Base-by-base conservation (phyloP, 2,797 vertebrate genomes). In the Crenichthys baileyi region DNA sequence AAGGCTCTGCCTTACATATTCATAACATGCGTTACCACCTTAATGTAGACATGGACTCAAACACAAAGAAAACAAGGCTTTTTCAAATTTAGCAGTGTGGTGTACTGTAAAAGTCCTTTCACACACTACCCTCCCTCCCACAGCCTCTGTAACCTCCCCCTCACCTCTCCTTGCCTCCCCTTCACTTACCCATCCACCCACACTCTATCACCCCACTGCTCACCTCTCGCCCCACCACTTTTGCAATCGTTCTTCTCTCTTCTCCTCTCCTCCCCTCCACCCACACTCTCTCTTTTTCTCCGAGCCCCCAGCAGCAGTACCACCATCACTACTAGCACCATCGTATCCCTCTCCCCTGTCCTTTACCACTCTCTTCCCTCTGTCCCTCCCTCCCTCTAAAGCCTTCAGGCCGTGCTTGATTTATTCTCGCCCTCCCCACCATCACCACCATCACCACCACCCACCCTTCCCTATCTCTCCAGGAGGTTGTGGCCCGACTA, bases 401-500 rank as follows among this genome's bases (percentile, higher is more conserved):
- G 90, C 91, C 90, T 92, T 91, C 86, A 92, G 91, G 93, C 93
- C 90, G 88, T 90, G 88, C 93, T 93, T 94, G 92, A 93, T 93
- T 93, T 94, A 93, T 93, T 90, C 91, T 92, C 88, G 91, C 90
- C 91, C 89, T 93, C 93, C 85, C 91, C 89, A 90, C 93, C 88
- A 89, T 81, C 87, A 84, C 79, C 82, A 79, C 85, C 91, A 89
- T 87, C 89, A 83, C 79, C 87, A 85, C 89, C 92, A 87, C 89
- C 93, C 94, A 93, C 86, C 93, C 91, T 85, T 91, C 91, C 88
- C 91, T 94, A 92, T 94, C 94, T 94, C 92, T 95, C 83, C 81
- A 92, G 89, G 93, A 95, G 95, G 93, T 94, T 95, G 94, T 92
- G 94, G 94, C 94, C 95, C 88, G 83, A 90, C 94, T 94, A 92